Conservation (phyloP, 1,140 invertebrate species). For the Apis dorsata region DNA sequence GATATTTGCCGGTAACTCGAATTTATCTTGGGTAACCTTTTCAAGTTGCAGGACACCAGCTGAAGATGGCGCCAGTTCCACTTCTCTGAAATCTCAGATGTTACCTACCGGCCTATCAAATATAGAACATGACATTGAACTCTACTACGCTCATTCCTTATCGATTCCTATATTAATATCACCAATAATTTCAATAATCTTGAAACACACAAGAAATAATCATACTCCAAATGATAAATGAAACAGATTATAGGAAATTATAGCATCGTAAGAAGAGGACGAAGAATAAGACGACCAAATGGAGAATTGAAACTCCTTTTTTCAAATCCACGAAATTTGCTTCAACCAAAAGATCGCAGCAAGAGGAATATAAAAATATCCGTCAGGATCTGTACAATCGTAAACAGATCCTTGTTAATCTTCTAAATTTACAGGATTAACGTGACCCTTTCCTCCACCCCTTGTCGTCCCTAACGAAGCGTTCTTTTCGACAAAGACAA, state of each 20-base stretch:
- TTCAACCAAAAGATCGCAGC: too few species aligned
- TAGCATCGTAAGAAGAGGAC: not conserved
- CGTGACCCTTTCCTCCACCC: conserved; percentile 3
- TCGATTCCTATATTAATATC: not conserved
- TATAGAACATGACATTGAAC: not conserved
- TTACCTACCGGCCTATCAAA: not conserved
- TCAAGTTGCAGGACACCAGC: not conserved
- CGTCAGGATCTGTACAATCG: not conserved
- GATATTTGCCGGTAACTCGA: not conserved
- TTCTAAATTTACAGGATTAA: not conserved
- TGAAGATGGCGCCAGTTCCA: conserved; percentile 7
- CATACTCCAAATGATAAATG: not conserved
- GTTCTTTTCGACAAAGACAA: conserved; percentile 52
- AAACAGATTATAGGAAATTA: not conserved
- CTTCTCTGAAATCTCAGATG: not conserved
- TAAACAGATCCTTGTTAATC: not conserved
- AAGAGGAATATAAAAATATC: not conserved
- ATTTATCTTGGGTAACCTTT: not conserved
- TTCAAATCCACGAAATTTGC: too few species aligned
- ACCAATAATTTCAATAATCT: too few species aligned
- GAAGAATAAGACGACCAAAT: too few species aligned
- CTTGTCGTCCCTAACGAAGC: conserved; percentile 26
- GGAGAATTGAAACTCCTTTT: too few species aligned
- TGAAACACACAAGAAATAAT: not conserved
- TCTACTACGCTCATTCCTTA: not conserved